These are phyloP conservation scores for Drosophila sucinea DNA, from an alignment of 1,140 invertebrate species.

Conservation along the genomic window DNA sequence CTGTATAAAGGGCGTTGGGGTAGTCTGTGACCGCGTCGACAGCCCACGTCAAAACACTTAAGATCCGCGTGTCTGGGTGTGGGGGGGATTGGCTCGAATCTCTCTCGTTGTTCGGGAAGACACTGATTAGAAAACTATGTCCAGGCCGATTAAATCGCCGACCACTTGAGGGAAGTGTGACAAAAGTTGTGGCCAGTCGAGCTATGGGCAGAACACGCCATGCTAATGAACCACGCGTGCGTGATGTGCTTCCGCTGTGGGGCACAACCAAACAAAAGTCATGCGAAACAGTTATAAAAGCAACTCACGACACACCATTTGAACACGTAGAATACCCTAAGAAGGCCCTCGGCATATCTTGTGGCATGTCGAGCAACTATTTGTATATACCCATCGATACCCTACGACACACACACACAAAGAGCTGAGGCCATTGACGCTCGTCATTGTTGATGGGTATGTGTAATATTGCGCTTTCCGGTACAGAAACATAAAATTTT, in stretches of 20 bases:
- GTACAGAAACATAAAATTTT: constrained; percentile 80
- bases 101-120: constrained; percentile 58
- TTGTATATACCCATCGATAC: no score
- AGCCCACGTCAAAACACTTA: constrained; percentile 50
- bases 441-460: constrained; percentile 56
- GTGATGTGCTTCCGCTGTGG: constrained; percentile 62
- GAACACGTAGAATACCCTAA: no score
- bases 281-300: constrained; percentile 71
- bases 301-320: constrained; percentile 10
- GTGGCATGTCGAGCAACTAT: no score
- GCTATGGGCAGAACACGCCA: constrained; percentile 30
- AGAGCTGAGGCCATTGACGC: constrained; percentile 55
- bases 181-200: constrained; percentile 3
- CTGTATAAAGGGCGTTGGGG: constrained; percentile 60
- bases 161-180: constrained; percentile 7
- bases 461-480: constrained; percentile 75
- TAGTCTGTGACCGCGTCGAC: constrained; percentile 35
- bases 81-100: constrained; percentile 31
- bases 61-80: constrained; percentile 1
- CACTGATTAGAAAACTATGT: constrained; percentile 73
- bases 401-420: constrained; percentile 27
- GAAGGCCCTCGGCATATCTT: no score
- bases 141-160: neutral
- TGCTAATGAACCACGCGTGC: constrained; percentile 50
- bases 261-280: constrained; percentile 51